Conservation (phyloP, 2,113 vertebrate genomes). For the Phalacrocorax brasilianus region DNA sequence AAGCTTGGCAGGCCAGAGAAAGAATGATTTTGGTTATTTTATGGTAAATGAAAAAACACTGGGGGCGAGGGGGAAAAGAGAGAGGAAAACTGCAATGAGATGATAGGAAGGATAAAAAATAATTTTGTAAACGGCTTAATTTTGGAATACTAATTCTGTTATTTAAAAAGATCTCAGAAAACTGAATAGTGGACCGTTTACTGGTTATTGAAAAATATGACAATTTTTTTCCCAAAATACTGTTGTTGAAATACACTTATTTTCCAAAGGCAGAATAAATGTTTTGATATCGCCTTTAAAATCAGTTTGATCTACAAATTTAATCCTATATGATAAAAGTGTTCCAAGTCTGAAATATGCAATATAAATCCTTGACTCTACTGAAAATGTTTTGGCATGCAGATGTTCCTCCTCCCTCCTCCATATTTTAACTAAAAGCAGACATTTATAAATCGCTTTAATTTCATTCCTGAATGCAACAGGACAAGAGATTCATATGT, state of each 20-base stretch:
- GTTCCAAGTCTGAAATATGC: slow-evolving; percentile 60
- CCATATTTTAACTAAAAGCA: slow-evolving; percentile 73
- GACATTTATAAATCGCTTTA: slow-evolving; percentile 80
- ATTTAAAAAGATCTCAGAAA: neutral
- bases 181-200: neutral
- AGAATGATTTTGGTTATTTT: neutral
- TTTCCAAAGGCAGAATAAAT: slow-evolving; percentile 58
- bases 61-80: neutral
- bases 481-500: slow-evolving; percentile 84
- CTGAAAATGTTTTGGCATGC: slow-evolving; percentile 66
- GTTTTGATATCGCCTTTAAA: slow-evolving; percentile 64
- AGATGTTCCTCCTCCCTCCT: slow-evolving; percentile 53
- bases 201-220: neutral
- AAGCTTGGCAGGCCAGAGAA: neutral
- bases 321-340: slow-evolving; percentile 65
- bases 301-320: slow-evolving; percentile 59
- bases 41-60: neutral
- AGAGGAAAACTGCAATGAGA: neutral
- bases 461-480: slow-evolving; percentile 81
- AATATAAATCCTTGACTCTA: slow-evolving; percentile 65
- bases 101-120: neutral
- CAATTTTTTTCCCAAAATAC: neutral
- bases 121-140: neutral
- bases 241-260: slow-evolving; percentile 11
- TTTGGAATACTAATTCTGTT: neutral